Evolutionary conservation across 2,888 invertebrate species (phyloP), one percentile per base, ranked within the genome.

Genomic region (Fissipunctia ypsillon): DNA sequence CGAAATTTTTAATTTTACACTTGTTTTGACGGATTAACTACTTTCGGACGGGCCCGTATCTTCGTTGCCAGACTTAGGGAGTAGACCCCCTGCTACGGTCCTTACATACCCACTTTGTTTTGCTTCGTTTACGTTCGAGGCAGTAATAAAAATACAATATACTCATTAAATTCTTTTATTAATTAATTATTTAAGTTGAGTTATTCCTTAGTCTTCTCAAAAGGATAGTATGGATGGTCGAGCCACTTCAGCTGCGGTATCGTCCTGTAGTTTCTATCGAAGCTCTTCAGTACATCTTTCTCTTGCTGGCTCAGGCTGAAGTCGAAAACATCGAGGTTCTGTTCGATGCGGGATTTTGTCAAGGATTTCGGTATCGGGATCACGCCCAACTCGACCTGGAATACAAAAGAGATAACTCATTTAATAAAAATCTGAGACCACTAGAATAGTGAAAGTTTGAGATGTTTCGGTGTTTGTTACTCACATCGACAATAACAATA

Each of bases 361-460:
- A 95, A 52, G 0, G 95, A 93, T 67, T 95, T 95, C 0, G 95
- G 95, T 3, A 95, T 89, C 0, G 94, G 93, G 1, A 92, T 86
- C 0, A 93, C 91, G 7, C 92, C 93, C 3, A 94, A 73, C 22
- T 94, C 93, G 59, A 91, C 75, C 95, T 95, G 88, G 86, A 86
- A 61, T 5, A 3, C 10, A 68, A 10, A 50, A 25, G 10, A 22
- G 0, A 56, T 16, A 3, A 50, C 25, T 41, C 1, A 54, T 16
- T 52, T 25, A 25, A 25, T 52, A 14, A 14, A 48, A 16, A 52
- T 52, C n/a, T n/a, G n/a, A n/a, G n/a, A 50, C 50, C n/a, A 50
- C 4, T 50, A n/a, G 2, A n/a, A n/a, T n/a, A n/a, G 10, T 25
- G 5, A 50, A 12, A 12, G n/a, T n/a, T n/a, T 12, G n/a, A n/a